These are phyloP conservation scores for Calliopsis andreniformis DNA, from an alignment of 1,140 invertebrate genomes.

Conservation along the genomic window DNA sequence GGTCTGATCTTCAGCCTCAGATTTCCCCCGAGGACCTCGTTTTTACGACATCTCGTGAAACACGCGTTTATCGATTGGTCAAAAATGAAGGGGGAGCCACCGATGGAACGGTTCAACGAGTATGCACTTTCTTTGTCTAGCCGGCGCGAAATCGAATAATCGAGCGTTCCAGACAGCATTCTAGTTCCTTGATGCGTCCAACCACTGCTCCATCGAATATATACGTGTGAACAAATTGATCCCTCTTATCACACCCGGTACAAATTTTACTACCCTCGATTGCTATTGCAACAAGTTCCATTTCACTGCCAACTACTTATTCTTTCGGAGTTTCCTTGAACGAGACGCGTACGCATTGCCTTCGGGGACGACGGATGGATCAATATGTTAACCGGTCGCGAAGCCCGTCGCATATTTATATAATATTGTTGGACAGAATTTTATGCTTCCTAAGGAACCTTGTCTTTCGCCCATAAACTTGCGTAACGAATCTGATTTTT, in stretches of 20 bases:
- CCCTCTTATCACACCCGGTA: too few relatives aligned
- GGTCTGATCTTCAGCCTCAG: neutral
- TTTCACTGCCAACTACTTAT: neutral
- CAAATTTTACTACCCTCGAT: neutral
- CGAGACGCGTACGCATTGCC: conserved; percentile 17
- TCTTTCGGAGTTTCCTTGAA: conserved; percentile 21
- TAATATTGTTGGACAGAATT: conserved; percentile 14
- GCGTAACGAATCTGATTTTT: too few relatives aligned
- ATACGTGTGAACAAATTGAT: too few relatives aligned
- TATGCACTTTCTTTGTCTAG: neutral
- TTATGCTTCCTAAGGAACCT: neutral
- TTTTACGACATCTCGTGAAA: conserved; percentile 17
- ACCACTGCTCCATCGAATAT: neutral
- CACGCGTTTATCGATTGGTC: conserved; percentile 59
- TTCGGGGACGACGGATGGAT: conserved; percentile 30
- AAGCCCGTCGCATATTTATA: conserved; percentile 48
- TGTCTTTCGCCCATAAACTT: too few relatives aligned
- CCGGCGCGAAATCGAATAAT: neutral
- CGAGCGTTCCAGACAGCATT: neutral
- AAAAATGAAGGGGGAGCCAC: conserved; percentile 64
- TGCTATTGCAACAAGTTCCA: conserved; percentile 44
- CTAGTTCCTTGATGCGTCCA: too few relatives aligned
- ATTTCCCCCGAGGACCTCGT: neutral
- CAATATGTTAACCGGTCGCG: conserved; percentile 41
- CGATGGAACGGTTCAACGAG: conserved; percentile 44